These are phyloP conservation scores for Tachina fera DNA, from an alignment of 2,888 invertebrate genomes.

Conservation along the genomic window DNA sequence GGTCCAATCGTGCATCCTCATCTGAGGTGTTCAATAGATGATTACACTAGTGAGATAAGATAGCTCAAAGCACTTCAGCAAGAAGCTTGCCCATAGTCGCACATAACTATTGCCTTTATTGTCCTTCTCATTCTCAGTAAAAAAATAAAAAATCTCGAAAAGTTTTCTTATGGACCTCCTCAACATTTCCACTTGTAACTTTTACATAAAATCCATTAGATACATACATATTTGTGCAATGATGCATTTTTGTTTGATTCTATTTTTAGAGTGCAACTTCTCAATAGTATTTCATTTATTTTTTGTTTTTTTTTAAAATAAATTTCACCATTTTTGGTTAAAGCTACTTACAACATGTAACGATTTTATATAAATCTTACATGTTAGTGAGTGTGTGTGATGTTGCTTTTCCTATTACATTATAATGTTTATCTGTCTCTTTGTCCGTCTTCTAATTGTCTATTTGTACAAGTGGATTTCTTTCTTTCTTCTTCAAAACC, in stretches of 20 bases:
- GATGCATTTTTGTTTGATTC: constrained; percentile 6
- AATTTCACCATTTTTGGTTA: constrained; percentile 30
- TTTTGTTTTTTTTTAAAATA: neutral
- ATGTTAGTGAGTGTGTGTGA: constrained; percentile 18
- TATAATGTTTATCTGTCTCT: constrained; percentile 19
- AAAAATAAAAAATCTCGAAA: neutral
- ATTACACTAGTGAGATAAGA: too few species aligned
- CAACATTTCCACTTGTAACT: neutral
- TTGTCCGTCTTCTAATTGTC: constrained; percentile 23
- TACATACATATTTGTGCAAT: constrained; percentile 21
- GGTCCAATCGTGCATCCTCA: too few species aligned
- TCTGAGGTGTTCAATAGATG: too few species aligned
- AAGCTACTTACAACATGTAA: neutral
- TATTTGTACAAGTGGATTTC: constrained; percentile 6
- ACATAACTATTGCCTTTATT: too few species aligned
- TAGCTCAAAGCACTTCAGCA: too few species aligned
- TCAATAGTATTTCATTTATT: constrained; percentile 2
- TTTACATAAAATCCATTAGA: constrained; percentile 21
- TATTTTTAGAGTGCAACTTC: constrained; percentile 25
- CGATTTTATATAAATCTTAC: constrained; percentile 51
- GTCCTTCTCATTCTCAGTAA: too few species aligned
- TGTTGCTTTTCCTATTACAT: constrained; percentile 34
- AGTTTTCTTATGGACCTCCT: neutral
- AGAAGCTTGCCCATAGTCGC: too few species aligned
- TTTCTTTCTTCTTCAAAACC: constrained; percentile 27